Evolutionary conservation across 2,888 invertebrate genomes (phyloP).

Genomic region (Apodemia mormo): DNA sequence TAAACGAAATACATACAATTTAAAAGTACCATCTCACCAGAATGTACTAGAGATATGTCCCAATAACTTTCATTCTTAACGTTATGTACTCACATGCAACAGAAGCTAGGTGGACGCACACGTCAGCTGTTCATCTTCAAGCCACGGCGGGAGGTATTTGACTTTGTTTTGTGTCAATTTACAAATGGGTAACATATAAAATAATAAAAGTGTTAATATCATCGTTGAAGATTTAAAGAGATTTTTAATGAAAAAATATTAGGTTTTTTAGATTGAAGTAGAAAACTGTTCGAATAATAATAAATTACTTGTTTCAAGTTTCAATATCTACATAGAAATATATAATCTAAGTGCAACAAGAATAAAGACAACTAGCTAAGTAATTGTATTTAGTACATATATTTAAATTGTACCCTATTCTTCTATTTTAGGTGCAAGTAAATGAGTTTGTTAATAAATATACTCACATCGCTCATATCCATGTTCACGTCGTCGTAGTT

Average conservation of each 20-base stretch:
- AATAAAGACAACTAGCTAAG: not conserved
- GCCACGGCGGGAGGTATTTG: slow-evolving; percentile 70
- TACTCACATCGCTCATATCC: slow-evolving; percentile 88
- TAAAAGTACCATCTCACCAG: slow-evolving; percentile 26
- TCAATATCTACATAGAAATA: slow-evolving; percentile 22
- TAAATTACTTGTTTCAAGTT: not conserved
- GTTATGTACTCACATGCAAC: slow-evolving; percentile 71
- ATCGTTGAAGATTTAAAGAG: slow-evolving; percentile 62
- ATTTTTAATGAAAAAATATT: slow-evolving; percentile 32
- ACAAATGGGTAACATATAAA: slow-evolving; percentile 81
- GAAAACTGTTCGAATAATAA: not conserved
- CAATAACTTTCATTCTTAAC: slow-evolving; percentile 42
- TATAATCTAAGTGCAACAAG: slow-evolving; percentile 21
- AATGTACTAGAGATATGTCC: slow-evolving; percentile 25
- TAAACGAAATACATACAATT: not conserved
- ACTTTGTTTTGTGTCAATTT: slow-evolving; percentile 82
- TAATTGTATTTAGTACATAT: slow-evolving; percentile 1
- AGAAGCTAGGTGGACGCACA: slow-evolving; percentile 47
- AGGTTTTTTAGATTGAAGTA: slow-evolving; percentile 16
- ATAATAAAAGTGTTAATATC: slow-evolving; percentile 82
- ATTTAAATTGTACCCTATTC: slow-evolving; percentile 10
- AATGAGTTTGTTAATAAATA: not conserved
- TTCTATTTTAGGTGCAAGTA: slow-evolving; percentile 19
- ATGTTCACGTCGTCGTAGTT: slow-evolving; percentile 90
- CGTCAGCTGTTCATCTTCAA: slow-evolving; percentile 53